Conservation (phyloP, 2,888 invertebrate genomes). For the Ennomos erosarius region DNA sequence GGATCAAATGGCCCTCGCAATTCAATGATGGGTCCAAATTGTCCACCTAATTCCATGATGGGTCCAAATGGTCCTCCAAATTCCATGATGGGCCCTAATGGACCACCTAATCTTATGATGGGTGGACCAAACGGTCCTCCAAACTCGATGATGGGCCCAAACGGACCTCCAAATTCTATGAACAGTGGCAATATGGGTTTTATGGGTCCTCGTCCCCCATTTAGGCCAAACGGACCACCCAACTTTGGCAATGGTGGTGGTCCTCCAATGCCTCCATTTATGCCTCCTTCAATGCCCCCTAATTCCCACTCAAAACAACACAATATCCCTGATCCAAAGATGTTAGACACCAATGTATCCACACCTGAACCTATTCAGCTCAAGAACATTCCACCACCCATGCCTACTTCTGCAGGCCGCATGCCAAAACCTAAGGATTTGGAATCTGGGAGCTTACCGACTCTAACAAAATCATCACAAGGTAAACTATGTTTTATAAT, state of each 20-base stretch:
- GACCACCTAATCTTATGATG: slow-evolving; percentile 51
- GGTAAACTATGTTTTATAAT: slow-evolving; percentile 53
- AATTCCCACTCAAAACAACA: slow-evolving; percentile 1
- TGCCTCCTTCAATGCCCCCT: slow-evolving; percentile 25
- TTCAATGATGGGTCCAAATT: slow-evolving; percentile 53
- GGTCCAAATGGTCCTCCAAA: slow-evolving; percentile 56
- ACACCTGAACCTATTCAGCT: slow-evolving; percentile 71
- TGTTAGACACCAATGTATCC: slow-evolving; percentile 17
- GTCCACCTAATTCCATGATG: slow-evolving; percentile 63
- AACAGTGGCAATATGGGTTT: slow-evolving; percentile 63
- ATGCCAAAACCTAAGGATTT: slow-evolving; percentile 48
- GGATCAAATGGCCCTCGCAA: slow-evolving; percentile 48
- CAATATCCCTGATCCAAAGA: slow-evolving; percentile 22
- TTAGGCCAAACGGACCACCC: slow-evolving; percentile 70
- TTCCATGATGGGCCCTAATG: slow-evolving; percentile 51
- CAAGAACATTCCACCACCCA: slow-evolving; percentile 86
- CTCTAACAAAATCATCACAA: slow-evolving; percentile 65
- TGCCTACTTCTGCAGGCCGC: slow-evolving; percentile 77
- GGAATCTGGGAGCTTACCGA: slow-evolving; percentile 84
- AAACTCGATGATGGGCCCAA: slow-evolving; percentile 37
- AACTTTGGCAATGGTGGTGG: slow-evolving; percentile 57
- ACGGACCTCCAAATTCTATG: slow-evolving; percentile 16
- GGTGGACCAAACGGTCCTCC: slow-evolving; percentile 55
- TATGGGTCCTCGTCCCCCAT: slow-evolving; percentile 71
- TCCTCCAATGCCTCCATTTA: slow-evolving; percentile 55